Conservation (phyloP, 2,113 vertebrate species). For the Lichenostomus cassidix region DNA sequence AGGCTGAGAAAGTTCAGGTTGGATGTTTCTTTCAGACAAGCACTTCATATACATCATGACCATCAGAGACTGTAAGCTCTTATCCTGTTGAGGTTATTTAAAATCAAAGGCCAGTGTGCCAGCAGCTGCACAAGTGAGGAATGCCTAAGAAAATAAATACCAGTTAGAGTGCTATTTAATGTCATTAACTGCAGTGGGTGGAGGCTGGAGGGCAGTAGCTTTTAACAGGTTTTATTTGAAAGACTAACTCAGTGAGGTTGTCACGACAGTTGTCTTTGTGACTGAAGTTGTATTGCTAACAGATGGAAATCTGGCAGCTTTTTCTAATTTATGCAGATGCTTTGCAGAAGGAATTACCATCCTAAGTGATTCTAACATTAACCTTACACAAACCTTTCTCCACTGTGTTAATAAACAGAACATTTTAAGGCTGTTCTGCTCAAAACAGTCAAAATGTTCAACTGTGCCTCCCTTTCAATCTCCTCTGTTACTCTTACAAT, state of each 20-base stretch:
- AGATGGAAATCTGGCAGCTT: conserved; percentile 75
- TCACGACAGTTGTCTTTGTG: conserved; percentile 78
- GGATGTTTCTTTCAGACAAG: conserved; percentile 16
- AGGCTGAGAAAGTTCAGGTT: conserved; percentile 45
- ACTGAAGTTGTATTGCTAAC: conserved; percentile 73
- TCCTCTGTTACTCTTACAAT: neutral
- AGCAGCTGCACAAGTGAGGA: conserved; percentile 71
- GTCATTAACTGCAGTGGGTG: conserved; percentile 65
- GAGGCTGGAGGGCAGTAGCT: conserved; percentile 74
- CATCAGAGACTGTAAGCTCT: conserved; percentile 59
- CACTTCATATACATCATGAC: conserved; percentile 35
- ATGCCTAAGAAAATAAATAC: conserved; percentile 79
- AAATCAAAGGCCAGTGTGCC: conserved; percentile 70
- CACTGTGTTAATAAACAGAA: conserved; percentile 59
- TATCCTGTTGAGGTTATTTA: conserved; percentile 66
- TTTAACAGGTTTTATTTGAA: conserved; percentile 81
- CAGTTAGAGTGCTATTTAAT: conserved; percentile 71
- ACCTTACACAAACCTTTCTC: conserved; percentile 55
- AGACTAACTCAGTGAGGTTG: conserved; percentile 76
- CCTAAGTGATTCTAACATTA: conserved; percentile 52
- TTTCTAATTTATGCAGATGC: conserved; percentile 66
- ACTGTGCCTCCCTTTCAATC: neutral
- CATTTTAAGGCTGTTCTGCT: conserved; percentile 26
- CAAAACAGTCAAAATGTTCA: conserved; percentile 39
- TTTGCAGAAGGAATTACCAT: conserved; percentile 59